Percentiles rank a stretch among this genome's conserved stretches.
Conservation (phyloP, 37 sponge, comb jelly and placozoan species). For the Bolinopsis microptera region DNA sequence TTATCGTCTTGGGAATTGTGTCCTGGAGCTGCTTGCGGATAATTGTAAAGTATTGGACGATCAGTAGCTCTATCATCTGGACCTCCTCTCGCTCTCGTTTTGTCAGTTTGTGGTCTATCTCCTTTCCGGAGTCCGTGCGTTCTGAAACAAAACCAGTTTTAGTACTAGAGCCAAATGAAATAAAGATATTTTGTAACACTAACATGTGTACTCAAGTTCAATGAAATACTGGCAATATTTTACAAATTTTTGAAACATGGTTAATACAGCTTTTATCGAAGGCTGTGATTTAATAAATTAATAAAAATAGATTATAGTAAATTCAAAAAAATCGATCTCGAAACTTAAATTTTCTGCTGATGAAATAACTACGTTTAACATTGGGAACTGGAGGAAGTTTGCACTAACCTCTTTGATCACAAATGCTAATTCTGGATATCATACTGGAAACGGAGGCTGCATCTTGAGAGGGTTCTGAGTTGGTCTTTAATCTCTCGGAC, state of each 20-base stretch:
- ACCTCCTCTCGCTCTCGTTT: conserved; percentile 60
- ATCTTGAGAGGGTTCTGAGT: neutral
- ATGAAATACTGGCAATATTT: too few relatives aligned
- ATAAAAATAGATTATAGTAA: too few relatives aligned
- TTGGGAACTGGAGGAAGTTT: too few relatives aligned
- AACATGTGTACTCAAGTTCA: too few relatives aligned
- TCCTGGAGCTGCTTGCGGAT: conserved; percentile 95
- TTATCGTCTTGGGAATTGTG: conserved; percentile 89
- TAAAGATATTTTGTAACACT: too few relatives aligned
- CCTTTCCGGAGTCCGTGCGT: conserved; percentile 8
- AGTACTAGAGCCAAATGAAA: neutral
- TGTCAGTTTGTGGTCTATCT: conserved; percentile 51
- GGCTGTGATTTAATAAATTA: too few relatives aligned
- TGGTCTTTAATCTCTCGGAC: neutral
- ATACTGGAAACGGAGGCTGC: neutral
- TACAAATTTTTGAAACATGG: too few relatives aligned
- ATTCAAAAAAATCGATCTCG: too few relatives aligned
- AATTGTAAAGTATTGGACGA: conserved; percentile 87
- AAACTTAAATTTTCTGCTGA: too few relatives aligned
- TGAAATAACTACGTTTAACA: too few relatives aligned
- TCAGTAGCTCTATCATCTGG: conserved; percentile 79
- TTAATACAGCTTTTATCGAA: too few relatives aligned
- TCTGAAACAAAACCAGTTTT: neutral
- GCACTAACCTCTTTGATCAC: conserved; percentile 2
- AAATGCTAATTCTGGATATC: conserved; percentile 3